phyloP scores from a whole-genome alignment of 2,113 vertebrate species.

The Fregetta grallaria region DNA sequence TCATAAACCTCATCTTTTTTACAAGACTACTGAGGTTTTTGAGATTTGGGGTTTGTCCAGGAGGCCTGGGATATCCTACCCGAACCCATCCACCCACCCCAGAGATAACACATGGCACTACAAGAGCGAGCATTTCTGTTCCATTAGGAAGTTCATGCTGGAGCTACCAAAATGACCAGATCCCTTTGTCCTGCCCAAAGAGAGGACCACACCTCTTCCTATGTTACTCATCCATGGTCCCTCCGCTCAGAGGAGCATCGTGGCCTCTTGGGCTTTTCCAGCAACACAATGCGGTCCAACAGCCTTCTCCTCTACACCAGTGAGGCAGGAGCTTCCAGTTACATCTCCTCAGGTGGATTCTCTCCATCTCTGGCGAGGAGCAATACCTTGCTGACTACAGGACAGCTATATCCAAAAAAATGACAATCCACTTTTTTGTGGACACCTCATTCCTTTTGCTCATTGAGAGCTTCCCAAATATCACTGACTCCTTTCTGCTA shows the following conservation, averaged over 20 bases:
- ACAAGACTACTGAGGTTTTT: neutral
- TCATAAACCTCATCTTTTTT: neutral
- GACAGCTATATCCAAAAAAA: neutral
- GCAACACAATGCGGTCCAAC: neutral
- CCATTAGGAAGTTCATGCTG: neutral
- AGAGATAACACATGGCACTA: neutral
- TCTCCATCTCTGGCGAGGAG: neutral
- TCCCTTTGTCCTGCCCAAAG: neutral
- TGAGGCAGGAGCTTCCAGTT: neutral
- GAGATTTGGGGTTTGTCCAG: neutral
- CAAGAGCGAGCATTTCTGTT: neutral
- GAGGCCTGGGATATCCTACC: neutral
- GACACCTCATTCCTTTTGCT: neutral
- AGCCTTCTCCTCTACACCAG: neutral
- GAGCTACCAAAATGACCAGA: neutral
- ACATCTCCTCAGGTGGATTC: neutral
- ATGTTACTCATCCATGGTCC: rapidly evolving
- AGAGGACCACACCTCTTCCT: neutral
- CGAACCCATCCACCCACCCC: neutral
- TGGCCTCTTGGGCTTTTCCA: neutral
- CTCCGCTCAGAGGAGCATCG: neutral
- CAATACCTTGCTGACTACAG: neutral
- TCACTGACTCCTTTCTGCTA: neutral
- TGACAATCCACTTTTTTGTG: neutral
- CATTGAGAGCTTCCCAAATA: neutral